A percentile compares a stretch with the other conserved stretches of the same genome.
Conservation (phyloP, 1,140 invertebrate genomes). For the Andrena cerasifolii region DNA sequence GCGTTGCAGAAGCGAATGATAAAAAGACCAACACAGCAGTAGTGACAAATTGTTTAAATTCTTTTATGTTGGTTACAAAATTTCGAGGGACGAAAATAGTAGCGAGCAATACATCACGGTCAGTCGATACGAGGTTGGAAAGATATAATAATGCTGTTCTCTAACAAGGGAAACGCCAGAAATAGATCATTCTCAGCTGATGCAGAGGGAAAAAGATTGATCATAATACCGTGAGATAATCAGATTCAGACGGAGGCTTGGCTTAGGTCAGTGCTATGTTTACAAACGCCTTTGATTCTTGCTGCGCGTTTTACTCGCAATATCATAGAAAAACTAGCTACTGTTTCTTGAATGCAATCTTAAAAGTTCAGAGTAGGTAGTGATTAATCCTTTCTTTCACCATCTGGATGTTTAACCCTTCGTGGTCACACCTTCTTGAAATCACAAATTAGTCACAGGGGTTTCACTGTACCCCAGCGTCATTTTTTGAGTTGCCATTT, state of each 20-base stretch:
- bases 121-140: not conserved
- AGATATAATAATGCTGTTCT: not conserved
- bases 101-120: not conserved
- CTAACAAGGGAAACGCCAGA: not conserved
- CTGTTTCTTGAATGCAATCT: not conserved
- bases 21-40: too few relatives aligned
- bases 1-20: too few relatives aligned
- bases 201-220: slow-evolving; percentile 2
- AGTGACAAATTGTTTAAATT: not conserved
- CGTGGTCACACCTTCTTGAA: too few relatives aligned
- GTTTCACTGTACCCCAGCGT: too few relatives aligned
- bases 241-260: slow-evolving; percentile 31
- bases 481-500: too few relatives aligned
- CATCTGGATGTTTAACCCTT: too few relatives aligned
- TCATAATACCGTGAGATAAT: slow-evolving; percentile 22
- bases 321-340: not conserved
- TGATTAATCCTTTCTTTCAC: not conserved
- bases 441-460: too few relatives aligned
- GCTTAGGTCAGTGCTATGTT: slow-evolving; percentile 31
- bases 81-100: too few relatives aligned
- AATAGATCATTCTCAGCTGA: slow-evolving; percentile 22
- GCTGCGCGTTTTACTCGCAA: not conserved
- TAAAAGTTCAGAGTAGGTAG: not conserved
- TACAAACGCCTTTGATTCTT: not conserved
- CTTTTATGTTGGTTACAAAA: not conserved